Percentiles rank a stretch among this genome's conserved stretches.
Conservation (phyloP, 2,888 invertebrate species). For the Nemoura dubitans region DNA sequence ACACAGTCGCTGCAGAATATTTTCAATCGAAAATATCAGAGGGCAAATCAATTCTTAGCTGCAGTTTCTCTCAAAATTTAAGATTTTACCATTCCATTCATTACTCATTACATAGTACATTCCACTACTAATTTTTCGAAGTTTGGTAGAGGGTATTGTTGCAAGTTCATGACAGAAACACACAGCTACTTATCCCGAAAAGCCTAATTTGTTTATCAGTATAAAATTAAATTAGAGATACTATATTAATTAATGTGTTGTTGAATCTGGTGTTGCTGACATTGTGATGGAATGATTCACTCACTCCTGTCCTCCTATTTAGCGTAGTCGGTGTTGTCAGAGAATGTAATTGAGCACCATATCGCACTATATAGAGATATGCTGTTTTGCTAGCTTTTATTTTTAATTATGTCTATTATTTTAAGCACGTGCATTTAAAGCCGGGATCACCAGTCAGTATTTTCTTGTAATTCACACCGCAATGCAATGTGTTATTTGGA, state of each 20-base stretch:
- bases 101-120: too few species aligned
- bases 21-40: too few species aligned
- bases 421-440: too few species aligned
- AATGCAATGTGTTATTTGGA: too few species aligned
- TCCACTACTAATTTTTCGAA: constrained; percentile 49
- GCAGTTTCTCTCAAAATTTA: too few species aligned
- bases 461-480: too few species aligned
- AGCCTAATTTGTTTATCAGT: constrained; percentile 14
- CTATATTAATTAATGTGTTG: constrained; percentile 13
- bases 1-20: too few species aligned
- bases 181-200: neutral
- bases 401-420: too few species aligned
- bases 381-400: too few species aligned
- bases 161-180: constrained; percentile 36
- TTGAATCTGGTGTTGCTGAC: constrained; percentile 43
- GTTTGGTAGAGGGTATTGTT: constrained; percentile 52
- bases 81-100: too few species aligned
- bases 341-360: neutral
- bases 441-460: too few species aligned
- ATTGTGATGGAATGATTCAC: neutral
- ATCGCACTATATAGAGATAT: neutral
- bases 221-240: constrained; percentile 22
- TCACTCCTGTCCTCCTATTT: neutral
- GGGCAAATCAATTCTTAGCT: too few species aligned
- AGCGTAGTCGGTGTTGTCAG: neutral